Conservation (phyloP, 2,797 vertebrate species). For the Denticeps clupeoides region DNA sequence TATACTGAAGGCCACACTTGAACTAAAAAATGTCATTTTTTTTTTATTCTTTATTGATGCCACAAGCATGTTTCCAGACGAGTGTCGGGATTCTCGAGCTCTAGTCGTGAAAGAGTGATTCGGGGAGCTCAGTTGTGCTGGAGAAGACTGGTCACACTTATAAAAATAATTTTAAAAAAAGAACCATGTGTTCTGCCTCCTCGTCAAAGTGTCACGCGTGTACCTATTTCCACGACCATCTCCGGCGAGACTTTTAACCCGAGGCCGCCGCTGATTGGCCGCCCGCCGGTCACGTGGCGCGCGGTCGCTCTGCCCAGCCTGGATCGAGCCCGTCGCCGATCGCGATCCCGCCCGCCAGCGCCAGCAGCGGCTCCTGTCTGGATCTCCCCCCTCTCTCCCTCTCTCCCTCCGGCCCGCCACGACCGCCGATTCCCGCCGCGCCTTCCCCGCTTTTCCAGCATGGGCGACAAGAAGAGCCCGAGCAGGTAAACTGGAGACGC, state of each 20-base stretch:
- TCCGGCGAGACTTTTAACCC: conserved; percentile 61
- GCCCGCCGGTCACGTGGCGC: conserved; percentile 45
- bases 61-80: too few relatives aligned
- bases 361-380: conserved; percentile 57
- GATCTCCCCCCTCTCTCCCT: conserved; percentile 40
- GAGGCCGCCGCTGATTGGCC: conserved; percentile 49
- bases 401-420: conserved; percentile 30
- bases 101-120: too few relatives aligned
- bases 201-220: neutral
- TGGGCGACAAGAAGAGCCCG: conserved; percentile 98
- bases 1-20: too few relatives aligned
- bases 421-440: conserved; percentile 53
- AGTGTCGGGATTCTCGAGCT: too few relatives aligned
- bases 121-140: too few relatives aligned
- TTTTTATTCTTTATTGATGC: too few relatives aligned
- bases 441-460: conserved; percentile 65
- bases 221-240: conserved; percentile 28
- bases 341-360: conserved; percentile 61
- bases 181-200: neutral
- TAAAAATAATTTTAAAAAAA: too few relatives aligned
- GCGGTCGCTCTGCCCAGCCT: conserved; percentile 57
- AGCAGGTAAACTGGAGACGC: conserved; percentile 93
- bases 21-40: too few relatives aligned
- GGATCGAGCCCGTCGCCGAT: conserved; percentile 59
- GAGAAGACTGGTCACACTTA: too few relatives aligned